A percentile compares a stretch with the other conserved stretches of the same genome.
phyloP scores from a whole-genome alignment of 2,888 invertebrate genomes.

The Meliscaeva auricollis region DNA sequence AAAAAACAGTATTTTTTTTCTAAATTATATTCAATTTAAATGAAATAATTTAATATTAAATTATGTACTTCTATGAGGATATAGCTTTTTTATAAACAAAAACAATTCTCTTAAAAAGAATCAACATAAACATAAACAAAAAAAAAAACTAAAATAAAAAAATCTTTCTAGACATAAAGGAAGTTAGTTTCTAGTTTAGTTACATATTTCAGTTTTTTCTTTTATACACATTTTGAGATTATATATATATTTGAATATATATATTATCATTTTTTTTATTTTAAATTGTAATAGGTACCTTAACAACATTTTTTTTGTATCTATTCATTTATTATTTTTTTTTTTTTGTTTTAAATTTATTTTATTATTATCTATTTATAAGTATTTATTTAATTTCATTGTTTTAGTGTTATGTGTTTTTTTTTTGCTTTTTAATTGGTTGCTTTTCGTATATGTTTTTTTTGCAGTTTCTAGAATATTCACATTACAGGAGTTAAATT shows the following conservation, averaged over 20 bases:
- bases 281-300: constrained; percentile 58
- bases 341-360: neutral
- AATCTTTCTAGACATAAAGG: constrained; percentile 43
- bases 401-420: constrained; percentile 37
- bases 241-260: constrained; percentile 26
- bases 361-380: constrained; percentile 56
- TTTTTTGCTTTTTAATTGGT: constrained; percentile 18
- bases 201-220: constrained; percentile 36
- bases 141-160: constrained; percentile 33
- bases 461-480: constrained; percentile 50
- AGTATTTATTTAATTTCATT: constrained; percentile 56
- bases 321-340: constrained; percentile 14
- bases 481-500: constrained; percentile 49
- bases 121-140: constrained; percentile 60
- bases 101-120: constrained; percentile 74
- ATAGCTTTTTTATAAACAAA: constrained; percentile 58
- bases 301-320: constrained; percentile 49
- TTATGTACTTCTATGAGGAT: constrained; percentile 51
- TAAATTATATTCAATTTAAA: constrained; percentile 43
- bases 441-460: constrained; percentile 39
- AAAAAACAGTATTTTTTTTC: neutral
- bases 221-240: constrained; percentile 69
- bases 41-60: constrained; percentile 53
- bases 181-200: constrained; percentile 35
- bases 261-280: constrained; percentile 3